phyloP scores from a whole-genome alignment of 2,113 vertebrate species.

The Emberiza fucata region DNA sequence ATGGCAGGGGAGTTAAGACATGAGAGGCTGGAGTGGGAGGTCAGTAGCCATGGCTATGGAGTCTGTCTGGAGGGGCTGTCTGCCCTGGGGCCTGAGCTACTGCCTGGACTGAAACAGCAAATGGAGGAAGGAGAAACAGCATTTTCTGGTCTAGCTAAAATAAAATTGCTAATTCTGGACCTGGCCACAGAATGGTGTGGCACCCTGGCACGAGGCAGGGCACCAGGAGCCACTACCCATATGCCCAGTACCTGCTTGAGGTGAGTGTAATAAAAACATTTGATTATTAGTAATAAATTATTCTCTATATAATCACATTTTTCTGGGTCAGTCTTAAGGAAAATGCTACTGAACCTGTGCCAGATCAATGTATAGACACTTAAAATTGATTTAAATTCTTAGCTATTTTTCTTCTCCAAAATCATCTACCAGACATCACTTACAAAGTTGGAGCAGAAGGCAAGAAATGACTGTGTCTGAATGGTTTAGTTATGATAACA shows the following conservation, averaged over 20 bases:
- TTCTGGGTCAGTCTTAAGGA: neutral
- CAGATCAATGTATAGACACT: neutral
- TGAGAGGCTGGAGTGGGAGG: neutral
- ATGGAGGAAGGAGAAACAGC: neutral
- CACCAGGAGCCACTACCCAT: fast-evolving
- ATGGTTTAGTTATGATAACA: neutral
- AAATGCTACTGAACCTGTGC: neutral
- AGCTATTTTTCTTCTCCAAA: neutral
- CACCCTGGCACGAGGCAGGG: fast-evolving
- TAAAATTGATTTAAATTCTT: neutral
- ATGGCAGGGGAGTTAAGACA: neutral
- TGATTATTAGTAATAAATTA: neutral
- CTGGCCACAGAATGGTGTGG: neutral
- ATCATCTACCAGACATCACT: neutral
- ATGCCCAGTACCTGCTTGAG: neutral
- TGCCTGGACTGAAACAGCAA: neutral
- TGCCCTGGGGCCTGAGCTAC: neutral
- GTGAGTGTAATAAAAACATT: neutral
- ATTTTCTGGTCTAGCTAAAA: neutral
- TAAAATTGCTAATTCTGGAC: neutral
- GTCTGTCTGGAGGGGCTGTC: neutral
- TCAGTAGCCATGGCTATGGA: neutral
- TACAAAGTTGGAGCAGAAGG: neutral
- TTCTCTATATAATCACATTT: neutral
- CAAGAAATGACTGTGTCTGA: neutral